A percentile compares a stretch with the other conserved stretches of the same genome.
These are phyloP conservation scores for Homalodisca vitripennis DNA, from an alignment of 1,140 invertebrate species.

Conservation along the genomic window DNA sequence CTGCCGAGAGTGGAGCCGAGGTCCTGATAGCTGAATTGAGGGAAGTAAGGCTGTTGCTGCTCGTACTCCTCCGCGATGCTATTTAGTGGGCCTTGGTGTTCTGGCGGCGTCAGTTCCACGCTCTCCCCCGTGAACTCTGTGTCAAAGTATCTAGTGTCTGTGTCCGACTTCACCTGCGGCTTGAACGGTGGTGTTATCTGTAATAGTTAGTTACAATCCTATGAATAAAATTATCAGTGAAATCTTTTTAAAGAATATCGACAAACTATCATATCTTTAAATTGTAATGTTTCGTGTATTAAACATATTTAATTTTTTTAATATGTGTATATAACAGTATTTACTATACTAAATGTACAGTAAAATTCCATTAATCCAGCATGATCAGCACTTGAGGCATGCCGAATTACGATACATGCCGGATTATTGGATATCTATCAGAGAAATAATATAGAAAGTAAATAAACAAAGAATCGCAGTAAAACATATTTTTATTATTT, in stretches of 20 bases:
- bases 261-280: too few species aligned
- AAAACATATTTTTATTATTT: too few species aligned
- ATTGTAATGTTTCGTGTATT: too few species aligned
- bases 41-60: constrained; percentile 63
- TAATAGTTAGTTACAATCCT: background rate
- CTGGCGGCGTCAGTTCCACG: constrained; percentile 93
- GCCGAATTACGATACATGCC: too few species aligned
- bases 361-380: too few species aligned
- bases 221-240: background rate
- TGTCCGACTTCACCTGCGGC: constrained; percentile 93
- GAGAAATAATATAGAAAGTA: too few species aligned
- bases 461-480: too few species aligned
- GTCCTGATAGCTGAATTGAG: constrained; percentile 72
- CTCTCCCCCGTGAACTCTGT: constrained; percentile 97
- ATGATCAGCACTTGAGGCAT: too few species aligned
- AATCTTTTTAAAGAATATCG: background rate
- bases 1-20: constrained; percentile 38
- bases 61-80: constrained; percentile 70
- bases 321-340: too few species aligned
- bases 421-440: too few species aligned
- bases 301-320: too few species aligned
- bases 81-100: constrained; percentile 59
- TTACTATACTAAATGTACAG: too few species aligned
- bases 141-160: constrained; percentile 97
- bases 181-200: constrained; percentile 90